A percentile compares a stretch with the other conserved stretches of the same genome.
Evolutionary conservation across 1,140 invertebrate genomes (phyloP).

Genomic region (Rhynchophorus ferrugineus): DNA sequence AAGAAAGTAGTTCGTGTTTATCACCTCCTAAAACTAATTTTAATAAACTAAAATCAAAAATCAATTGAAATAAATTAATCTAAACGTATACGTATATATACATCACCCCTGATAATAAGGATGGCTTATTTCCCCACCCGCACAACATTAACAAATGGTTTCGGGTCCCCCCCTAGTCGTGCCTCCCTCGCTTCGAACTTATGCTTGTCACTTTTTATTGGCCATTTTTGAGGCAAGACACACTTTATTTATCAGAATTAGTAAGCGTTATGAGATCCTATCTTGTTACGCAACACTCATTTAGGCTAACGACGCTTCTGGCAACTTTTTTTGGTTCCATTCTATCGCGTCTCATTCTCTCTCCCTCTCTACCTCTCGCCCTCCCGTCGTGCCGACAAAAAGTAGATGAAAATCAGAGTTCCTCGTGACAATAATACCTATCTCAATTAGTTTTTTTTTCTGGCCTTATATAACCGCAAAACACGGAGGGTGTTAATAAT

Average conservation of each 20-base stretch:
- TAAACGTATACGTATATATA: too few species aligned
- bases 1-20: too few species aligned
- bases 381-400: conserved; percentile 16
- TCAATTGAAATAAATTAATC: too few species aligned
- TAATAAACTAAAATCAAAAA: too few species aligned
- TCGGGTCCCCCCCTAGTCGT: too few species aligned
- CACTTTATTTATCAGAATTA: conserved; percentile 24
- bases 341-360: conserved; percentile 7
- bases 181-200: conserved; percentile 7
- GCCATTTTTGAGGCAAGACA: conserved; percentile 9
- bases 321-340: conserved; percentile 14
- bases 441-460: conserved; percentile 14
- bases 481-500: too few species aligned
- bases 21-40: too few species aligned
- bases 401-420: conserved; percentile 12
- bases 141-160: too few species aligned
- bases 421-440: conserved; percentile 15
- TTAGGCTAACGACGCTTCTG: conserved; percentile 18
- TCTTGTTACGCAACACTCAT: conserved; percentile 21
- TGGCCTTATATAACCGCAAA: neutral
- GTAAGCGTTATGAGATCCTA: conserved; percentile 18
- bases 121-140: too few species aligned
- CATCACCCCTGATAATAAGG: too few species aligned
- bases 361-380: too few species aligned
- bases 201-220: conserved; percentile 20